These are phyloP conservation scores for Oncorhynchus clarkii DNA, from an alignment of 2,113 vertebrate species.

Conservation along the genomic window DNA sequence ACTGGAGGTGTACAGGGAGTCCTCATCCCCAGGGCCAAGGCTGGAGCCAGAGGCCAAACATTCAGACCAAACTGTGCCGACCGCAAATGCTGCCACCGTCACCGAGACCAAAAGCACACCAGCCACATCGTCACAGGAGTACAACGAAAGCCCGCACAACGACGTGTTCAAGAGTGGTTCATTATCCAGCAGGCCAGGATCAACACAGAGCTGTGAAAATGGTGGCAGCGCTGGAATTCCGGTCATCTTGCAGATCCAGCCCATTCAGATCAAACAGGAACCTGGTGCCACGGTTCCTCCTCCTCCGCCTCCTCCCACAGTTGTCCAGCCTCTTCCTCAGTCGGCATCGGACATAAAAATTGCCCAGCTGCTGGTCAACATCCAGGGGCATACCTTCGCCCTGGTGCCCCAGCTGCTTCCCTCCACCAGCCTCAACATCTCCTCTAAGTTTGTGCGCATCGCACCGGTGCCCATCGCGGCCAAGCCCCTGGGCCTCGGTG, in stretches of 20 bases:
- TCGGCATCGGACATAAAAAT: conserved; percentile 81
- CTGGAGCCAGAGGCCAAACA: conserved; percentile 49
- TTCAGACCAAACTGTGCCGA: conserved; percentile 73
- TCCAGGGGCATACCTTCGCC: conserved; percentile 93
- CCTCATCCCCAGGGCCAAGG: conserved; percentile 43
- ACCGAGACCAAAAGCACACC: conserved; percentile 69
- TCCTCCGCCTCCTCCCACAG: neutral
- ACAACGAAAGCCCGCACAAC: conserved; percentile 20
- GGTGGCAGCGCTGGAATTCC: conserved; percentile 65
- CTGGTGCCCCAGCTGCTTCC: conserved; percentile 88
- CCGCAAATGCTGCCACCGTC: conserved; percentile 31
- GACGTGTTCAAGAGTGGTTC: conserved; percentile 50
- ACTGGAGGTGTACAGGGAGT: conserved; percentile 70
- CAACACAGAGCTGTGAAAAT: conserved; percentile 51
- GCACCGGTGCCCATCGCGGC: conserved; percentile 92
- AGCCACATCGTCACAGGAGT: conserved; percentile 4
- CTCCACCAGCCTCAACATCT: conserved; percentile 77
- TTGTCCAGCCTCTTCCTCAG: conserved; percentile 41
- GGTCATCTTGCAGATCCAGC: conserved; percentile 86
- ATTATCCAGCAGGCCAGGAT: conserved; percentile 48
- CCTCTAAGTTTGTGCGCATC: conserved; percentile 92
- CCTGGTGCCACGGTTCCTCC: conserved; percentile 12
- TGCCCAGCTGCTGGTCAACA: conserved; percentile 88
- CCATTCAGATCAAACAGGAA: conserved; percentile 85
- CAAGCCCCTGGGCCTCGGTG: conserved; percentile 82